These are phyloP conservation scores for Cryptops parisi DNA, from an alignment of 2,888 invertebrate species.

Conservation along the genomic window DNA sequence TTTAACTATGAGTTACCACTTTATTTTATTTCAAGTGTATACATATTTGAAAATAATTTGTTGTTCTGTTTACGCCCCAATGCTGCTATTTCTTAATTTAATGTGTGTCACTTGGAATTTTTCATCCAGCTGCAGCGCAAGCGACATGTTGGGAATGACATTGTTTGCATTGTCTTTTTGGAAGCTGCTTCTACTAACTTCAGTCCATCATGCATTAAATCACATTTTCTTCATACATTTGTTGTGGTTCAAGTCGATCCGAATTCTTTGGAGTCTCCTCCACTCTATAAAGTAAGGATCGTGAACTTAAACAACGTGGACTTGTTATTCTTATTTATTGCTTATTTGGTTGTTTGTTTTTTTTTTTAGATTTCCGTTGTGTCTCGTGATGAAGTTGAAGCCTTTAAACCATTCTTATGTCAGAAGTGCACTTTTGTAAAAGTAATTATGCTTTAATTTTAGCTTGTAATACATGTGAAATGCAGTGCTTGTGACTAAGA, in stretches of 20 bases:
- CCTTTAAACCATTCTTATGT: slow-evolving; percentile 91
- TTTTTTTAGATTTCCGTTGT: slow-evolving; percentile 58
- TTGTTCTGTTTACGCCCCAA: too few species aligned
- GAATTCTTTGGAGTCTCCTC: slow-evolving; percentile 67
- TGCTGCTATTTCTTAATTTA: too few species aligned
- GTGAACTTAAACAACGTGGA: too few species aligned
- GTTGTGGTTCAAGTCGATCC: slow-evolving; percentile 81
- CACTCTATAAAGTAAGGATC: slow-evolving; percentile 57
- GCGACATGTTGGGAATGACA: slow-evolving; percentile 86
- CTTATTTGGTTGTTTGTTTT: background rate
- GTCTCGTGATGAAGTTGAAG: slow-evolving; percentile 84
- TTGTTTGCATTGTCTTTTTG: slow-evolving; percentile 84
- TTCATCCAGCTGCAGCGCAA: slow-evolving; percentile 58
- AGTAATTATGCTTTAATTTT: slow-evolving; percentile 18
- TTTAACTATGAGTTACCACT: too few species aligned
- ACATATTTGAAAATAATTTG: too few species aligned
- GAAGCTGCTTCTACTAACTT: slow-evolving; percentile 87
- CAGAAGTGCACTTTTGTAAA: slow-evolving; percentile 88
- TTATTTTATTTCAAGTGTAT: too few species aligned
- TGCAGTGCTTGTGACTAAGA: too few species aligned
- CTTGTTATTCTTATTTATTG: too few species aligned
- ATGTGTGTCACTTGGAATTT: too few species aligned
- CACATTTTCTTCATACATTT: slow-evolving; percentile 86
- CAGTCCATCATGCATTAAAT: slow-evolving; percentile 86
- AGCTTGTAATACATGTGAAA: too few species aligned